phyloP scores from a whole-genome alignment of 2,888 invertebrate genomes.

The Marasmarcha lunaedactyla region DNA sequence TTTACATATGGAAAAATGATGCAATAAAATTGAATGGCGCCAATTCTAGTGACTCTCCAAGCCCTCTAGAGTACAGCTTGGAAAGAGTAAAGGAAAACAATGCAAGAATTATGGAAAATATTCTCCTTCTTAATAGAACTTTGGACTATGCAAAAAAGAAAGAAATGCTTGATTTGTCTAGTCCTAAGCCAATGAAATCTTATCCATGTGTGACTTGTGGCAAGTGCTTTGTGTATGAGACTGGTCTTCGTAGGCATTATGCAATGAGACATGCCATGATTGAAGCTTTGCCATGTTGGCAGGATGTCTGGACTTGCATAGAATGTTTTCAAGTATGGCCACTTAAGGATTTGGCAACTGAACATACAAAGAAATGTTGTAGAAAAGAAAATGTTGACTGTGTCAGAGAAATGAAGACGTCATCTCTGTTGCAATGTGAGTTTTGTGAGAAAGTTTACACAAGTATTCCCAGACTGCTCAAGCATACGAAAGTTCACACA shows the following conservation, averaged over 20 bases:
- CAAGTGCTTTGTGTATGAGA: slow-evolving; percentile 58
- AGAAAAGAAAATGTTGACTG: slow-evolving; percentile 31
- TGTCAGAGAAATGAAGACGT: slow-evolving; percentile 54
- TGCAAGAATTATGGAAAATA: slow-evolving; percentile 60
- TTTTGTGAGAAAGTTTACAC: slow-evolving; percentile 62
- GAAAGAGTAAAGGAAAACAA: slow-evolving; percentile 61
- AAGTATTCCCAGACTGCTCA: slow-evolving; percentile 48
- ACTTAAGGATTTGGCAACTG: slow-evolving; percentile 38
- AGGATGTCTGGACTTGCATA: slow-evolving; percentile 58
- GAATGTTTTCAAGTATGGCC: slow-evolving; percentile 66
- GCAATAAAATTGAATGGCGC: neutral
- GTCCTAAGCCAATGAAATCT: slow-evolving; percentile 39
- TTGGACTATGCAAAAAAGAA: slow-evolving; percentile 56
- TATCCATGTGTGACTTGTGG: slow-evolving; percentile 54
- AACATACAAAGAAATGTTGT: slow-evolving; percentile 43
- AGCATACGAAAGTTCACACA: slow-evolving; percentile 65
- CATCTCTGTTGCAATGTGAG: slow-evolving; percentile 54
- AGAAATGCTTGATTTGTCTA: slow-evolving; percentile 41
- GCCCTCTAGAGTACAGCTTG: slow-evolving; percentile 49
- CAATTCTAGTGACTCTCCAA: slow-evolving; percentile 14
- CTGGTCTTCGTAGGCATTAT: slow-evolving; percentile 51
- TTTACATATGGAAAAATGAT: neutral
- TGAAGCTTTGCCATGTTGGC: slow-evolving; percentile 48
- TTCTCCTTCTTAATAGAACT: slow-evolving; percentile 53
- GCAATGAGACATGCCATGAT: slow-evolving; percentile 39